phyloP scores from a whole-genome alignment of 2,797 vertebrate species.

The Cossypha niveicapilla region DNA sequence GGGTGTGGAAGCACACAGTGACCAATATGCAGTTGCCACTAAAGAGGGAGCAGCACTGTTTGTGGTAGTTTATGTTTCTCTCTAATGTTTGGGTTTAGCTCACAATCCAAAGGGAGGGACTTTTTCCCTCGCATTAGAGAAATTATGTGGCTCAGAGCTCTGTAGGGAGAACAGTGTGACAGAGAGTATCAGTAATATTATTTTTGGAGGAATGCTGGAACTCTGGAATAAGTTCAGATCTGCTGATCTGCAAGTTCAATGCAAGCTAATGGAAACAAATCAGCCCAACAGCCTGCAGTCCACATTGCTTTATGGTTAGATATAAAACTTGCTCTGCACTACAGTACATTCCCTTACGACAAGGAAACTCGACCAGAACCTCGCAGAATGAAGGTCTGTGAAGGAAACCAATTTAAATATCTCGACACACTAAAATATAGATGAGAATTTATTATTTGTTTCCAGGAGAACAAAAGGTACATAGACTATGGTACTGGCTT shows the following conservation, averaged over 20 bases:
- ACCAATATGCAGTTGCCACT: background rate
- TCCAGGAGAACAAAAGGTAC: background rate
- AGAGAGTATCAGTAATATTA: background rate
- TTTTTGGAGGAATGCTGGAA: conserved; percentile 6
- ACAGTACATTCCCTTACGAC: background rate
- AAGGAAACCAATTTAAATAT: background rate
- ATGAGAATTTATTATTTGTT: background rate
- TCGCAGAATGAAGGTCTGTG: background rate
- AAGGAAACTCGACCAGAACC: background rate
- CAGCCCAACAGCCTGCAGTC: background rate
- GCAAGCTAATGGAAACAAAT: background rate
- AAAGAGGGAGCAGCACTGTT: background rate
- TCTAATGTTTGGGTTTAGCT: background rate
- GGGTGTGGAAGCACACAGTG: background rate
- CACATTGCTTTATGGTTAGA: background rate
- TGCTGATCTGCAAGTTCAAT: background rate
- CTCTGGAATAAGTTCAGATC: background rate
- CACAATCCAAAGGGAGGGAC: background rate
- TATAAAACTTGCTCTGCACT: background rate
- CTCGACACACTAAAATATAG: background rate
- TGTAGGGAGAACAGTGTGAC: background rate
- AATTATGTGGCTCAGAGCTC: background rate
- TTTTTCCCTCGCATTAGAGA: background rate
- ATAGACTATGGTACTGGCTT: background rate
- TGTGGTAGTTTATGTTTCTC: background rate